A percentile compares a stretch with the other conserved stretches of the same genome.
These are phyloP conservation scores for Heliornis fulica DNA, from an alignment of 2,113 vertebrate species.

Conservation along the genomic window DNA sequence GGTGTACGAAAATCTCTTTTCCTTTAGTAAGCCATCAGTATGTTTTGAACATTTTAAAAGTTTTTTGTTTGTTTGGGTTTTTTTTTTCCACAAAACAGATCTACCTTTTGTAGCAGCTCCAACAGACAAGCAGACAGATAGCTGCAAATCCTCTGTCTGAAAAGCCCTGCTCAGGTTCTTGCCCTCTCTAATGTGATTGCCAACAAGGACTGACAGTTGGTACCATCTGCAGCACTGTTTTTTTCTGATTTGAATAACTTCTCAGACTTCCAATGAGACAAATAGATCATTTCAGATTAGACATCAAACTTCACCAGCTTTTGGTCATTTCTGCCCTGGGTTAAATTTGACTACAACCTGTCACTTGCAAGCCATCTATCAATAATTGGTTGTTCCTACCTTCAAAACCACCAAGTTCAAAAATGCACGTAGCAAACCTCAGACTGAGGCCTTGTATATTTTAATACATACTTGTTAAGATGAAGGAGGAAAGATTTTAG, in stretches of 20 bases:
- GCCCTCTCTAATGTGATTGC: conserved; percentile 31
- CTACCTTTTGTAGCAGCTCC: neutral
- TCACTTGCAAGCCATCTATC: neutral
- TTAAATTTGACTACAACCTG: neutral
- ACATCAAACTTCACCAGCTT: neutral
- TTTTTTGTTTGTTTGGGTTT: too few species aligned
- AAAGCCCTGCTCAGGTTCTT: conserved; percentile 5
- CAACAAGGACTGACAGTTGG: conserved; percentile 55
- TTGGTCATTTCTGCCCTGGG: conserved; percentile 26
- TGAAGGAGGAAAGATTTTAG: neutral
- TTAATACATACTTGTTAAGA: neutral
- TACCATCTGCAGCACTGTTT: conserved; percentile 23
- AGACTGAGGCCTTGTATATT: neutral
- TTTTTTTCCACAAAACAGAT: neutral
- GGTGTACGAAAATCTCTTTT: neutral
- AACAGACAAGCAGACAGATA: neutral
- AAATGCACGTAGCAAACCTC: neutral
- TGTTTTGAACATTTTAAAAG: neutral
- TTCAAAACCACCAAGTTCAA: neutral
- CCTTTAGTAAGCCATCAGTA: neutral
- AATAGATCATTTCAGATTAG: conserved; percentile 41
- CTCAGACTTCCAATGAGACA: conserved; percentile 9
- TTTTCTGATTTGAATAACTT: conserved; percentile 26
- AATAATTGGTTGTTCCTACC: neutral
- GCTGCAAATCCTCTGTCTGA: neutral